Base-by-base conservation (phyloP, 2,113 vertebrate genomes). In the Pseudopodoces humilis region DNA sequence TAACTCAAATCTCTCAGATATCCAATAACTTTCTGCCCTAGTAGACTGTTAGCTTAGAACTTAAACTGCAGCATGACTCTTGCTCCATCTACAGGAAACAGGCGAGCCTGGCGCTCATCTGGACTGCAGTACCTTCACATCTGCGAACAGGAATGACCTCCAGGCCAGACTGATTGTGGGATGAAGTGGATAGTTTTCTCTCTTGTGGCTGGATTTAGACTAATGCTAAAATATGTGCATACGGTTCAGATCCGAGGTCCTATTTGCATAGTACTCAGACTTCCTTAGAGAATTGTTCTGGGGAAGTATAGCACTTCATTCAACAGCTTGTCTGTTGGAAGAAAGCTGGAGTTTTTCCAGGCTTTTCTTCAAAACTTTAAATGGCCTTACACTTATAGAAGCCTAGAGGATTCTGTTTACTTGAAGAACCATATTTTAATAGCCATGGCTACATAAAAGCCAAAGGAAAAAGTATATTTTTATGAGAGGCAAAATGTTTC, bases 1-100 rank as follows among this genome's bases (percentile, higher is more conserved):
- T 87, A 90, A 74, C 55, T 41, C 9, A 14, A 7, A 47, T 82
- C 28, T 87, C 59, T 71, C 30, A 44, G 21, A 18, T 83, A 55
- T 83, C 69, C 70, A 78, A 71, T 31, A 89, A 30, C 70, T 64
- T 91, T 84, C 18, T 92, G 31, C 71, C 24, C 52, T 59, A 39
- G 52, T 65, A 71, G 55, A 25, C 52, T 64, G 41, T 39, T 55
- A 52, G 77, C 30, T 37, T 67, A n/a, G 47, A 60, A 72, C 41
- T 31, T 13, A 9, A 67, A 44, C 55, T 86, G 86, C 44, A 58
- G 76, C 10, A 25, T 81, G 85, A 20, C 90, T 96, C 93, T 86
- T 94, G 93, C 96, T 96, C 95, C 96, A 96, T 67, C 96, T 97
- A n/a, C 83, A 92, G 96, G 96, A 70, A 63, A 22, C 12, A 49